phyloP scores from a whole-genome alignment of 2,113 vertebrate genomes.

The Halcyon senegalensis region DNA sequence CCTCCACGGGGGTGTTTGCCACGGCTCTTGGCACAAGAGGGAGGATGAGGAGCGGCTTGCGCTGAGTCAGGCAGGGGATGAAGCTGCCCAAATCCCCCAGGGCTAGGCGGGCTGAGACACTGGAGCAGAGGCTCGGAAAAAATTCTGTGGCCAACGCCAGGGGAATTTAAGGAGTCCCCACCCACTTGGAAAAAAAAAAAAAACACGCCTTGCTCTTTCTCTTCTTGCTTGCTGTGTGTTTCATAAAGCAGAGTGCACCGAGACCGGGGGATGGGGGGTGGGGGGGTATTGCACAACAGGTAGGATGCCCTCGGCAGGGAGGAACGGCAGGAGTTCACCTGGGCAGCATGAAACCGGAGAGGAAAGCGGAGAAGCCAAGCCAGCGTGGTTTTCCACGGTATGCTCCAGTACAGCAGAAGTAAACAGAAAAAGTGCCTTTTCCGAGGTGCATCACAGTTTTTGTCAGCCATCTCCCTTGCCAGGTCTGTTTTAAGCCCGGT shows the following conservation, averaged over 20 bases:
- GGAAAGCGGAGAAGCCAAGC: not conserved
- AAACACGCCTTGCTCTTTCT: not conserved
- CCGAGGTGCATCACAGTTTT: not conserved
- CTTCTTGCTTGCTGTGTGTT: not conserved
- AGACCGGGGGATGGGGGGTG: not conserved
- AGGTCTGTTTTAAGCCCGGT: not conserved
- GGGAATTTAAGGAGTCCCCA: slow-evolving; percentile 38
- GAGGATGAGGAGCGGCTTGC: not conserved
- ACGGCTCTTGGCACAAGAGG: not conserved
- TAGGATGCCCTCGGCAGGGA: not conserved
- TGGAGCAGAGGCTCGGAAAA: slow-evolving; percentile 25
- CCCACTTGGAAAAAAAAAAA: slow-evolving; percentile 3
- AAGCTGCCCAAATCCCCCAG: slow-evolving; percentile 10
- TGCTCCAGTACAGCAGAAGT: not conserved
- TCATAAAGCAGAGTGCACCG: not conserved
- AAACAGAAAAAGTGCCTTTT: slow-evolving; percentile 54
- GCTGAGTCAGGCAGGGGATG: slow-evolving; percentile 9
- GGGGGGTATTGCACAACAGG: not conserved
- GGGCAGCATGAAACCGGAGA: not conserved
- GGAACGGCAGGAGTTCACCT: not conserved
- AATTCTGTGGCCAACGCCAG: slow-evolving; percentile 9
- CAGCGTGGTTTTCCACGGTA: not conserved
- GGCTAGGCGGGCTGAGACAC: slow-evolving; percentile 33
- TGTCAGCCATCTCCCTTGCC: not conserved
- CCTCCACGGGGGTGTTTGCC: not conserved